A percentile compares a stretch with the other conserved stretches of the same genome.
Evolutionary conservation across 1,140 invertebrate genomes (phyloP).

Genomic region (Brachionus paranguensis): DNA sequence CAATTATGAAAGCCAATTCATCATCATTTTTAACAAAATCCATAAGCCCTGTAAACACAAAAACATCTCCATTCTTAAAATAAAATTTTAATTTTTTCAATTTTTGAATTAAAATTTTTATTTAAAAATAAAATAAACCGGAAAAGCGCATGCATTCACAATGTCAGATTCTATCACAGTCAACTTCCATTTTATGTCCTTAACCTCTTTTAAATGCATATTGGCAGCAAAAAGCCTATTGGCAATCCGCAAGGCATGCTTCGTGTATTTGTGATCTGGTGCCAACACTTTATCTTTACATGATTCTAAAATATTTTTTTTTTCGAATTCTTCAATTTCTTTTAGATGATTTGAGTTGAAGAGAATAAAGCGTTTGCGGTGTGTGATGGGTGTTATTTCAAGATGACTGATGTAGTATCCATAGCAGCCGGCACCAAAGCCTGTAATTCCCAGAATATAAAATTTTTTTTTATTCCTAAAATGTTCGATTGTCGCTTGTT

Average conservation of each 20-base stretch:
- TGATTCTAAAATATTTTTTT: conserved; percentile 40
- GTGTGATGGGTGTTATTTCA: conserved; percentile 58
- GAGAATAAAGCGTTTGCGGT: conserved; percentile 58
- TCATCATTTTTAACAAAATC: conserved; percentile 60
- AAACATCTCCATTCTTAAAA: conserved; percentile 61
- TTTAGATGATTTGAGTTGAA: conserved; percentile 57
- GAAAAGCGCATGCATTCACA: conserved; percentile 60
- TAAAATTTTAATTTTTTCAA: neutral
- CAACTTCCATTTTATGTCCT: conserved; percentile 57
- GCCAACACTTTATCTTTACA: conserved; percentile 48
- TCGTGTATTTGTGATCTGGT: conserved; percentile 42
- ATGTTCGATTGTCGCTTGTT: neutral
- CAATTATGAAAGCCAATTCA: conserved; percentile 61
- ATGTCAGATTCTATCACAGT: conserved; percentile 54
- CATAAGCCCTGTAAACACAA: conserved; percentile 62
- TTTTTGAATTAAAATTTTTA: no score
- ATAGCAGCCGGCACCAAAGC: neutral
- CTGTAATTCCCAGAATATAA: neutral
- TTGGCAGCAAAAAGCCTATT: conserved; percentile 56
- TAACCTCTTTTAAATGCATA: conserved; percentile 54
- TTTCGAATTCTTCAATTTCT: conserved; percentile 52
- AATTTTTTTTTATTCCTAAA: neutral
- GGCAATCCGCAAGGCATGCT: conserved; percentile 42
- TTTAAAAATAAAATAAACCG: conserved; percentile 50
- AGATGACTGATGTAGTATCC: conserved; percentile 58